A percentile compares a stretch with the other conserved stretches of the same genome.
Conservation (phyloP, 2,113 vertebrate genomes). For the Callithrix jacchus region DNA sequence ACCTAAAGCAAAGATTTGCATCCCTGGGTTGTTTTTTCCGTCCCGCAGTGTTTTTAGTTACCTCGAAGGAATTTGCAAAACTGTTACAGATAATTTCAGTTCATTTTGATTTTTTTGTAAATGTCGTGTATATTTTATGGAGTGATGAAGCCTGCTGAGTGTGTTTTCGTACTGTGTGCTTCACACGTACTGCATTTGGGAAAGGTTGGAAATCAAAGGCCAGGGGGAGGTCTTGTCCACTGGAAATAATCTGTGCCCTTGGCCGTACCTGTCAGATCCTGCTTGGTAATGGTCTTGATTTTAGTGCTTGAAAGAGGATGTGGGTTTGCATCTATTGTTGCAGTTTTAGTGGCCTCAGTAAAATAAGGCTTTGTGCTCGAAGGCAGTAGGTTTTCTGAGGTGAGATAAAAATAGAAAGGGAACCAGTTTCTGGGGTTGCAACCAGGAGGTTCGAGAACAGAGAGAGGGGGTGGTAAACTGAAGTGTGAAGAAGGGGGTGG, state of each 20-base stretch:
- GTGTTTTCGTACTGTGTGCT: not conserved
- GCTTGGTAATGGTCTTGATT: not conserved
- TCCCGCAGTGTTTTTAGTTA: not conserved
- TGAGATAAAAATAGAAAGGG: slow-evolving; percentile 75
- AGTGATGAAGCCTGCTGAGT: not conserved
- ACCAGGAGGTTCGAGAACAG: slow-evolving; percentile 73
- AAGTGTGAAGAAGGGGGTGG: slow-evolving; percentile 78
- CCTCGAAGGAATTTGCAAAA: not conserved
- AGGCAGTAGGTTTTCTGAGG: slow-evolving; percentile 70
- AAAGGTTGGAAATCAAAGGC: slow-evolving; percentile 10
- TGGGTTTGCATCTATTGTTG: slow-evolving; percentile 16
- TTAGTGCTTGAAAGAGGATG: slow-evolving; percentile 17
- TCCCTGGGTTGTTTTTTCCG: slow-evolving; percentile 3
- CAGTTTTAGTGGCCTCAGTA: slow-evolving; percentile 57
- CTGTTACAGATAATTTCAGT: slow-evolving; percentile 15
- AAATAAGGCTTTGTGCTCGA: slow-evolving; percentile 46
- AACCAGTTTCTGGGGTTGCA: slow-evolving; percentile 74
- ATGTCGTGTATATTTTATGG: not conserved
- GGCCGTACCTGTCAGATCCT: not conserved
- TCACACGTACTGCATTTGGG: not conserved
- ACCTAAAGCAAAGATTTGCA: slow-evolving; percentile 38
- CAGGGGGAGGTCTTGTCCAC: not conserved
- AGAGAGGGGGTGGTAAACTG: slow-evolving; percentile 68
- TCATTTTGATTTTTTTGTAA: slow-evolving; percentile 17
- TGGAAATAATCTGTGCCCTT: slow-evolving; percentile 9